A percentile compares a stretch with the other conserved stretches of the same genome.
Conservation (phyloP, 2,797 vertebrate species). For the Knipowitschia caucasica region DNA sequence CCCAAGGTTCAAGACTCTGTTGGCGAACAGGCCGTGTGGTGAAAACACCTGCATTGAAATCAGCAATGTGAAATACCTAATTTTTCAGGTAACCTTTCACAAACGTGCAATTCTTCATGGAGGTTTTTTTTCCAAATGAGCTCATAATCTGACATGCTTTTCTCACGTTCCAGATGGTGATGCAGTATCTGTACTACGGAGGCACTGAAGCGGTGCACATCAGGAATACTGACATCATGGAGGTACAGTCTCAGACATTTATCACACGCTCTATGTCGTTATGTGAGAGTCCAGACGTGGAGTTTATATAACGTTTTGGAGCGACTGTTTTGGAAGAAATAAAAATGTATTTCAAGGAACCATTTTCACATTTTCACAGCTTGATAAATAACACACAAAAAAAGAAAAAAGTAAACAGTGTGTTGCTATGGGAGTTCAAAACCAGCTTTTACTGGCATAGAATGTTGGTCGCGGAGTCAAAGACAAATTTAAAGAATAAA, state of each 20-base stretch:
- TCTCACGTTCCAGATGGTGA: conserved; percentile 83
- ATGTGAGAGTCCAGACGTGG: too few species aligned
- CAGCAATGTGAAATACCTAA: conserved; percentile 96
- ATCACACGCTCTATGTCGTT: too few species aligned
- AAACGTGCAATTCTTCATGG: neutral
- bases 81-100: conserved; percentile 87
- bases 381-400: too few species aligned
- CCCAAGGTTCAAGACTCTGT: conserved; percentile 90
- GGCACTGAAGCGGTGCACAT: conserved; percentile 93
- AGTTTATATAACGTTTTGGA: too few species aligned
- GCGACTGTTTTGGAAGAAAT: too few species aligned
- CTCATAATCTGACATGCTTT: neutral
- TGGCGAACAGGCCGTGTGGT: conserved; percentile 89
- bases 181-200: conserved; percentile 97
- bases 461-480: too few species aligned
- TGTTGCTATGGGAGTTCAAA: too few species aligned
- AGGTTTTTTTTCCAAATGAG: neutral
- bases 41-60: conserved; percentile 98
- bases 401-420: too few species aligned
- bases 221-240: conserved; percentile 94
- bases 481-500: too few species aligned
- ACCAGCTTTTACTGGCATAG: too few species aligned
- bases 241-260: conserved; percentile 77
- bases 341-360: neutral
- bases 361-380: neutral